Evolutionary conservation across 2,888 invertebrate genomes (phyloP).

Genomic region (Dicycla oo): DNA sequence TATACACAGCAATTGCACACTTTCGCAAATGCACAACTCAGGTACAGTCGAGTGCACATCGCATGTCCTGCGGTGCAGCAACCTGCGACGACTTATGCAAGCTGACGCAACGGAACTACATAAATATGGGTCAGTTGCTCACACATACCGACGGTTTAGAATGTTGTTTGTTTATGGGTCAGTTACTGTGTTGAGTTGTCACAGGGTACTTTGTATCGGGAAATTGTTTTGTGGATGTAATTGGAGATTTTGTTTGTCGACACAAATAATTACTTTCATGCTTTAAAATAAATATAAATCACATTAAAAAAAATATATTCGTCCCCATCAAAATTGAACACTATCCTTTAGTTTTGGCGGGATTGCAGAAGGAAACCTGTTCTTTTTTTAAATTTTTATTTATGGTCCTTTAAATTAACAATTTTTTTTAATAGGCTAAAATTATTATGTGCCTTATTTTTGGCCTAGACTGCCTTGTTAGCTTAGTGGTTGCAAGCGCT

Average conservation of each 20-base stretch:
- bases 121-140: conserved; percentile 76
- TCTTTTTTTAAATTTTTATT: too few relatives aligned
- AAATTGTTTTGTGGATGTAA: conserved; percentile 16
- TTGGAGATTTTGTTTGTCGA: neutral
- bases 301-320: neutral
- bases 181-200: conserved; percentile 7
- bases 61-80: conserved; percentile 73
- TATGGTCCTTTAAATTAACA: too few relatives aligned
- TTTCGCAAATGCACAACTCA: conserved; percentile 74
- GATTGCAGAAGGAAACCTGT: neutral
- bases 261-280: neutral
- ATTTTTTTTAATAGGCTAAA: neutral
- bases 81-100: conserved; percentile 74
- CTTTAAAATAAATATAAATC: too few relatives aligned
- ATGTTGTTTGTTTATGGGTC: conserved; percentile 52
- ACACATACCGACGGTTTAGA: conserved; percentile 54
- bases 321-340: neutral
- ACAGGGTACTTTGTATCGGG: conserved; percentile 17
- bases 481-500: too few relatives aligned
- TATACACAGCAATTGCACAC: conserved; percentile 20
- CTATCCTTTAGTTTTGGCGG: neutral
- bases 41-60: conserved; percentile 80
- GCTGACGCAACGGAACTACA: conserved; percentile 75
- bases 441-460: neutral
- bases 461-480: neutral